Percentiles rank a stretch among this genome's conserved stretches.
These are phyloP conservation scores for Drosophila bunnanda DNA, from an alignment of 2,888 invertebrate species.

Conservation along the genomic window DNA sequence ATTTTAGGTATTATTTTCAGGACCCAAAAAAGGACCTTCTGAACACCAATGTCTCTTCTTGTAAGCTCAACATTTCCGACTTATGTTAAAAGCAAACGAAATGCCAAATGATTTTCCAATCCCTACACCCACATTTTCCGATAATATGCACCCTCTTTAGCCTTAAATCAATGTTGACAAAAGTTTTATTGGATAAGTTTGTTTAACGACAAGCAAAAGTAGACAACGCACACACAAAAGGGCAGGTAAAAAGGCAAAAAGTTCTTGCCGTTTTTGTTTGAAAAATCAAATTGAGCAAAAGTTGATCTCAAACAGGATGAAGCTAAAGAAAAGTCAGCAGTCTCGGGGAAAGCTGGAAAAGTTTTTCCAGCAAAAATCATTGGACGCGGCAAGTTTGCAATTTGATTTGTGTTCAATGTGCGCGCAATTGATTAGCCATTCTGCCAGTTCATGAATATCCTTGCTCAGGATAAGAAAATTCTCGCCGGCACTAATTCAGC, in stretches of 20 bases:
- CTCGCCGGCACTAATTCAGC: slow-evolving; percentile 27
- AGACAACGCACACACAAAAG: slow-evolving; percentile 42
- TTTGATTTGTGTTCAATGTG: slow-evolving; percentile 83
- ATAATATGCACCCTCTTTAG: slow-evolving; percentile 73
- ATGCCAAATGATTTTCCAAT: slow-evolving; percentile 41
- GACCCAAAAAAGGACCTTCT: neutral
- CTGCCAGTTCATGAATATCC: slow-evolving; percentile 60
- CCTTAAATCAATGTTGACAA: slow-evolving; percentile 84
- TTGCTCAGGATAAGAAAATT: neutral
- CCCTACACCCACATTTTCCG: slow-evolving; percentile 45
- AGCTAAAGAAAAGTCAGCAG: slow-evolving; percentile 6
- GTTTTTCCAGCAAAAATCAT: slow-evolving; percentile 54
- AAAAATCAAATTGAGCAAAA: slow-evolving; percentile 79
- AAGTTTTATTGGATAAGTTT: slow-evolving; percentile 85
- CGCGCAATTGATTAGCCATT: slow-evolving; percentile 78
- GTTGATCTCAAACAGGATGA: slow-evolving; percentile 57
- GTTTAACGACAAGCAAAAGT: slow-evolving; percentile 78
- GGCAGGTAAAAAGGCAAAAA: slow-evolving; percentile 70
- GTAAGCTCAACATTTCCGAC: slow-evolving; percentile 30
- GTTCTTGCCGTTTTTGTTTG: slow-evolving; percentile 53
- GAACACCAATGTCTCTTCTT: neutral
- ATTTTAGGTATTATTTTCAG: neutral
- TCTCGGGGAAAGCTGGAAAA: slow-evolving; percentile 22
- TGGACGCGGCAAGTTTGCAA: slow-evolving; percentile 73
- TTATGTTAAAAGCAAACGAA: slow-evolving; percentile 47